phyloP scores from a whole-genome alignment of 1,140 invertebrate species.

The Samia ricini region DNA sequence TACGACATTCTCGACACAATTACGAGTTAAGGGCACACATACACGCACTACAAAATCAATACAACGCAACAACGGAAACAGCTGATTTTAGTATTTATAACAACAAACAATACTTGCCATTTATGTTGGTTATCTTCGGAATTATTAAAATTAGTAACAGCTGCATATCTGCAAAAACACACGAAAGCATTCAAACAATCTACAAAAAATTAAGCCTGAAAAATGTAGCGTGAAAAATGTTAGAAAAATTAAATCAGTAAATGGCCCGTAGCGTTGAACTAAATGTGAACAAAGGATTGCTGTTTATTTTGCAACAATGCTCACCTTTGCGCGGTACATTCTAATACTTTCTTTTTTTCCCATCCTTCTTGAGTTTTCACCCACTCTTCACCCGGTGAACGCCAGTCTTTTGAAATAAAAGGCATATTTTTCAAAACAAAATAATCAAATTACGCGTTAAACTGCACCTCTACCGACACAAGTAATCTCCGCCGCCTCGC shows the following conservation, averaged over 20 bases:
- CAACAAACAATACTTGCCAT: constrained; percentile 59
- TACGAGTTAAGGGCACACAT: constrained; percentile 31
- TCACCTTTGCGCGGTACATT: constrained; percentile 83
- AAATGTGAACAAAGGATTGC: constrained; percentile 78
- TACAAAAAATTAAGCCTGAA: constrained; percentile 18
- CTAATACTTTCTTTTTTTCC: constrained; percentile 96
- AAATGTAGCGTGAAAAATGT: constrained; percentile 32
- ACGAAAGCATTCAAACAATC: constrained; percentile 40
- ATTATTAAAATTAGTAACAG: constrained; percentile 74
- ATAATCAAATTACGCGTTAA: constrained; percentile 45
- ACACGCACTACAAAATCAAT: constrained; percentile 47
- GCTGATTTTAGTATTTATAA: constrained; percentile 51
- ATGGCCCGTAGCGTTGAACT: constrained; percentile 47
- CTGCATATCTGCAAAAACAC: constrained; percentile 71
- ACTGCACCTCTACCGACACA: constrained; percentile 29
- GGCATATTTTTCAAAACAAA: constrained; percentile 85
- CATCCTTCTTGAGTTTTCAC: constrained; percentile 97
- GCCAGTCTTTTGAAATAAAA: constrained; percentile 95
- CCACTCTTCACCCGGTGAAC: constrained; percentile 98
- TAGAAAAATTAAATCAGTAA: constrained; percentile 40
- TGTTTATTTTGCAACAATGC: constrained; percentile 60
- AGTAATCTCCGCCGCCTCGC: constrained; percentile 24
- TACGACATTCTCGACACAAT: not conserved
- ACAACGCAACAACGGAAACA: constrained; percentile 57
- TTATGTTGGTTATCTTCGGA: constrained; percentile 59